Conservation (phyloP, 2,797 vertebrate species). For the Streptopelia turtur region DNA sequence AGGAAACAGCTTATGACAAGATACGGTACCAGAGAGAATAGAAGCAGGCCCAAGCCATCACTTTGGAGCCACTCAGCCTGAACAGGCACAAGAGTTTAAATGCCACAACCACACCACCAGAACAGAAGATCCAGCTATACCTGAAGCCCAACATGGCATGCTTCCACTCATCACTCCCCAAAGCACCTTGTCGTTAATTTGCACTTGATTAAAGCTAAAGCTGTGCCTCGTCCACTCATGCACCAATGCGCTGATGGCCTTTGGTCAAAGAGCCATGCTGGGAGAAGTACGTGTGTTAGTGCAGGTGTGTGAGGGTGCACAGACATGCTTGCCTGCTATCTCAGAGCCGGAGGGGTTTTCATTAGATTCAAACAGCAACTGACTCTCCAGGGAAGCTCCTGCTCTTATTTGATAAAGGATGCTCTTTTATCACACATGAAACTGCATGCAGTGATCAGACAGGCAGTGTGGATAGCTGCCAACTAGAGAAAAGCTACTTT, state of each 20-base stretch:
- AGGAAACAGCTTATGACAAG: neutral
- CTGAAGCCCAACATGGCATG: neutral
- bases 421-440: constrained; percentile 72
- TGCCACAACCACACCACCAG: neutral
- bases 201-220: neutral
- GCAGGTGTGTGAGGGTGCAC: neutral
- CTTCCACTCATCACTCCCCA: neutral
- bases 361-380: constrained; percentile 64
- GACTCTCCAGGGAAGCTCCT: constrained; percentile 70
- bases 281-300: neutral
- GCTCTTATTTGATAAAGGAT: constrained; percentile 79
- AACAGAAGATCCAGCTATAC: neutral
- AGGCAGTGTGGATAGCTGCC: constrained; percentile 15
- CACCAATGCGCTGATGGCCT: neutral
- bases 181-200: neutral
- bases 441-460: constrained; percentile 60
- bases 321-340: neutral
- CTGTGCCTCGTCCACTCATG: neutral
- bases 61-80: neutral
- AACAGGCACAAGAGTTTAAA: neutral
- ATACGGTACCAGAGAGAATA: neutral
- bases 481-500: neutral
- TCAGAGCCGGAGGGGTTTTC: constrained; percentile 47
- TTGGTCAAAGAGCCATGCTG: neutral
- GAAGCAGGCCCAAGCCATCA: neutral